Conservation (phyloP, 2,888 invertebrate species). For the Eledona agricola region DNA sequence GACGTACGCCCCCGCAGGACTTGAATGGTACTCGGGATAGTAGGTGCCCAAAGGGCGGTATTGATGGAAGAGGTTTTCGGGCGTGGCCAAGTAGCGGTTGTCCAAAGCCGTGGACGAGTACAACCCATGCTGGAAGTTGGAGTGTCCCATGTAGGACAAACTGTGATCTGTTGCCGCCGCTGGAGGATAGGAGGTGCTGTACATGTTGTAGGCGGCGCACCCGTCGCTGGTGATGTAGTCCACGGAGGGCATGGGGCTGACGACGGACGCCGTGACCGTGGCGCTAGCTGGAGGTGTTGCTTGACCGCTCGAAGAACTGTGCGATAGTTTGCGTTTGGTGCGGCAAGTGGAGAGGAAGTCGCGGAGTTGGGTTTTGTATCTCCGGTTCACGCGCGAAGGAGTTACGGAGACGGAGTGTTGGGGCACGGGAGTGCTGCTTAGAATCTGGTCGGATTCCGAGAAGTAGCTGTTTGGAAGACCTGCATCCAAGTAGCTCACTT, state of each 20-base stretch:
- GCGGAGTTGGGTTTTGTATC: constrained; percentile 92
- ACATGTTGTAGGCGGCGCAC: constrained; percentile 75
- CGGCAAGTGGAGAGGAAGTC: constrained; percentile 94
- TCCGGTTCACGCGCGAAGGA: constrained; percentile 82
- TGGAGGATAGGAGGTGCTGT: constrained; percentile 82
- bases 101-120: constrained; percentile 67
- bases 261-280: constrained; percentile 66
- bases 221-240: constrained; percentile 75
- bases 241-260: constrained; percentile 68
- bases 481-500: constrained; percentile 96
- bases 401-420: constrained; percentile 62
- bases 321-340: constrained; percentile 60
- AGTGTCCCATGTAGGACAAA: constrained; percentile 74
- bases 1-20: constrained; percentile 72
- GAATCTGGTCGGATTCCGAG: constrained; percentile 83
- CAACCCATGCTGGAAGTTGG: constrained; percentile 71
- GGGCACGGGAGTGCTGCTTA: constrained; percentile 68
- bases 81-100: constrained; percentile 73
- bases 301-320: constrained; percentile 56
- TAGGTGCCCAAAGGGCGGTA: constrained; percentile 88
- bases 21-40: constrained; percentile 80
- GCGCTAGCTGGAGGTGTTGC: constrained; percentile 62
- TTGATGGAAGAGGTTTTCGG: constrained; percentile 89
- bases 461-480: constrained; percentile 91
- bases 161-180: constrained; percentile 72